Evolutionary conservation across 2,797 vertebrate species (phyloP).

Genomic region (Lindbergichthys nudifrons): DNA sequence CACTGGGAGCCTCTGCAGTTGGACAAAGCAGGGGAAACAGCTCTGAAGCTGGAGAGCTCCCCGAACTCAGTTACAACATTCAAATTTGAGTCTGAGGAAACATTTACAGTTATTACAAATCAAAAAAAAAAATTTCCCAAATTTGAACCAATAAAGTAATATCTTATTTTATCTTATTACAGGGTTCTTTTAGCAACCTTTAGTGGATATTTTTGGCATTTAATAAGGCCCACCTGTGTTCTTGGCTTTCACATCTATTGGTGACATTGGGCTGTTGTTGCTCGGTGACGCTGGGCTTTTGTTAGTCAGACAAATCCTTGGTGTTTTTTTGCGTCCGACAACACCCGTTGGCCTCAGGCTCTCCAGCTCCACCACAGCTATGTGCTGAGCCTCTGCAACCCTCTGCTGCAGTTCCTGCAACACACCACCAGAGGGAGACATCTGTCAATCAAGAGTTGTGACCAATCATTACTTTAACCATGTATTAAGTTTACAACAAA

Average conservation of each 20-base stretch:
- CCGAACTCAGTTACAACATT: conserved; percentile 59
- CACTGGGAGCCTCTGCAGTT: conserved; percentile 76
- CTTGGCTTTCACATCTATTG: conserved; percentile 83
- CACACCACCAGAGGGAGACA: conserved; percentile 41
- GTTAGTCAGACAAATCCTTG: conserved; percentile 62
- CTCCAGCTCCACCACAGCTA: conserved; percentile 68
- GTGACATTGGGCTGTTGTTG: conserved; percentile 55
- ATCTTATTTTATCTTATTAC: no score
- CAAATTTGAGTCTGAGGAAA: conserved; percentile 79
- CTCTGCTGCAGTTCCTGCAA: conserved; percentile 89
- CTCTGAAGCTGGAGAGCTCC: conserved; percentile 73
- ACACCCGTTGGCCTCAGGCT: conserved; percentile 66
- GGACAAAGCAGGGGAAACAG: conserved; percentile 71
- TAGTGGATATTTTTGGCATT: not conserved
- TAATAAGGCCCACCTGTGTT: conserved; percentile 76
- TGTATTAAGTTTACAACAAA: not conserved
- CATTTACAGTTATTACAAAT: not conserved
- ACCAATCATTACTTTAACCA: not conserved
- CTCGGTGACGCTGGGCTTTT: conserved; percentile 39
- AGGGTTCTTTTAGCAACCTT: not conserved
- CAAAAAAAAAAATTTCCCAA: no score
- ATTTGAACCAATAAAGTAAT: no score
- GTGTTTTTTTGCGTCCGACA: conserved; percentile 74
- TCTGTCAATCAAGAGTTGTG: not conserved
- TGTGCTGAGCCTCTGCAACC: conserved; percentile 52